phyloP scores from a whole-genome alignment of 1,140 invertebrate species.

The Ceratosolen solmsi region DNA sequence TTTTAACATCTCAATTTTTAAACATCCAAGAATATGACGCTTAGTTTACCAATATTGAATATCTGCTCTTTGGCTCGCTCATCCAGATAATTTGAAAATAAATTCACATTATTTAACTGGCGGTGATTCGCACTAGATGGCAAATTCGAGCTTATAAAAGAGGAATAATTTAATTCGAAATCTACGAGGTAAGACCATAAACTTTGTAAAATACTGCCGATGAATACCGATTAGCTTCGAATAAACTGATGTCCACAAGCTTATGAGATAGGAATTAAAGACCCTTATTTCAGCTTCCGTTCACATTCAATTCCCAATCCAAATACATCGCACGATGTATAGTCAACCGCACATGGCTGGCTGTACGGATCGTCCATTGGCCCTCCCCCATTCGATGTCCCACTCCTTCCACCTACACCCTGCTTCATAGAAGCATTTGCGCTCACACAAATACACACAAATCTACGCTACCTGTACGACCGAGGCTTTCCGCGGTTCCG shows the following conservation, averaged over 20 bases:
- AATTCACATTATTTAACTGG: too few species aligned
- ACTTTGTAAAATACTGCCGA: background rate
- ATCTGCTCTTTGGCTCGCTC: too few species aligned
- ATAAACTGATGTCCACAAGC: background rate
- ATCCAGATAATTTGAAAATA: too few species aligned
- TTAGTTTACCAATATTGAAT: too few species aligned
- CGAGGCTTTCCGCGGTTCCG: background rate
- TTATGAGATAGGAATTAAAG: slow-evolving; percentile 7
- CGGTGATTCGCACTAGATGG: too few species aligned
- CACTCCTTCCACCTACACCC: background rate
- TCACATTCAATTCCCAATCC: slow-evolving; percentile 10
- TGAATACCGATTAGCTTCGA: background rate
- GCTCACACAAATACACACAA: background rate
- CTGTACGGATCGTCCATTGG: background rate
- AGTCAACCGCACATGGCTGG: background rate
- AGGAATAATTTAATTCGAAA: too few species aligned
- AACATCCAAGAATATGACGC: too few species aligned
- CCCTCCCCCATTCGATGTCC: too few species aligned
- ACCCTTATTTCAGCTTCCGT: background rate
- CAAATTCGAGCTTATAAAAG: too few species aligned
- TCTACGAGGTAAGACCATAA: background rate
- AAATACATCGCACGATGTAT: background rate
- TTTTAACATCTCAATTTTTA: too few species aligned
- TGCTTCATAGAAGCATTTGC: background rate
- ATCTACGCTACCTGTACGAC: background rate